Percentiles rank a stretch among this genome's conserved stretches.
Conservation (phyloP, 2,888 invertebrate species). For the Drosophila basisetae region DNA sequence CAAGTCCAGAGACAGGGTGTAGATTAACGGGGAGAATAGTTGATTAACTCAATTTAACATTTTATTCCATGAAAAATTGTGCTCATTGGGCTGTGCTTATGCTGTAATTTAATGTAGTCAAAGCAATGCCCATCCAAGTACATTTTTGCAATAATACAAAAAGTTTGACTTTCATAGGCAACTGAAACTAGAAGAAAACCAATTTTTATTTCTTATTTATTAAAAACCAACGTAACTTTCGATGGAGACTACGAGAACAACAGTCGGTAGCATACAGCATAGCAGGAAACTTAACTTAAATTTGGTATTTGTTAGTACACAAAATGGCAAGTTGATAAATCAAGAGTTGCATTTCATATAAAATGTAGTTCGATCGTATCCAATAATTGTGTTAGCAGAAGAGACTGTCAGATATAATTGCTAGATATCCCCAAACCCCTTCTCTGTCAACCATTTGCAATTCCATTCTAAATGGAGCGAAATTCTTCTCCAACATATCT, state of each 20-base stretch:
- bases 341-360: too few relatives aligned
- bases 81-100: not conserved
- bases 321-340: too few relatives aligned
- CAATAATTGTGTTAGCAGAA: not conserved
- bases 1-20: not conserved
- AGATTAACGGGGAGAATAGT: not conserved
- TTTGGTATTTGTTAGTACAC: not conserved
- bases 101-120: not conserved
- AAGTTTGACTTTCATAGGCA: not conserved
- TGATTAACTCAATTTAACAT: not conserved
- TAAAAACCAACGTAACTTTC: too few relatives aligned
- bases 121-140: not conserved
- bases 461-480: conserved; percentile 16
- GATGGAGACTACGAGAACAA: too few relatives aligned
- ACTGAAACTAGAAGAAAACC: not conserved
- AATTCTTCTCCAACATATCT: conserved; percentile 20
- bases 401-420: not conserved
- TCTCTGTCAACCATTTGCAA: not conserved
- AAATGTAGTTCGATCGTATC: not conserved
- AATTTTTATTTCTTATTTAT: not conserved
- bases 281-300: not conserved
- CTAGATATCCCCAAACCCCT: not conserved
- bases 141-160: not conserved
- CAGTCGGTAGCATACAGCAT: too few relatives aligned
- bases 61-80: not conserved